Conservation (phyloP, 2,888 invertebrate species). For the Atethmia centrago region DNA sequence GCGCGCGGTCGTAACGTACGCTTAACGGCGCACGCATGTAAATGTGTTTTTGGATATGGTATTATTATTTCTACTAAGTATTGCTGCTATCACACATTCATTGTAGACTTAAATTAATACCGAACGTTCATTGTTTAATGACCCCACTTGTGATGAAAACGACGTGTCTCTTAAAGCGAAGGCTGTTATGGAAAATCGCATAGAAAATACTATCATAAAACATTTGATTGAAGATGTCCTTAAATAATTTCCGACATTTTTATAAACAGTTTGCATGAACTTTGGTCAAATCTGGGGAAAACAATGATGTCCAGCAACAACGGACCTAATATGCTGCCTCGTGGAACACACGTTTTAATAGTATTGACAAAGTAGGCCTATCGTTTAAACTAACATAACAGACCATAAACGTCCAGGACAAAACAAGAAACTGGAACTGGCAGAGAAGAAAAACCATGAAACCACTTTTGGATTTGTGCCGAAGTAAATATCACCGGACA, state of each 20-base stretch:
- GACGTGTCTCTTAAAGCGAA: neutral
- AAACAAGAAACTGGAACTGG: neutral
- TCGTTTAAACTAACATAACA: neutral
- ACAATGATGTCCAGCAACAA: neutral
- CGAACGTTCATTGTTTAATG: constrained; percentile 24
- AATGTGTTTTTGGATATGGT: constrained; percentile 69
- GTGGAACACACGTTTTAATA: neutral
- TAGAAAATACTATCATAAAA: neutral
- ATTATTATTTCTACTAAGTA: constrained; percentile 49
- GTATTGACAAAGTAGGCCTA: too few species aligned
- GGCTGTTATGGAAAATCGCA: neutral
- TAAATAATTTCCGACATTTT: too few species aligned
- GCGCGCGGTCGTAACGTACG: constrained; percentile 77
- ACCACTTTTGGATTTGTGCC: too few species aligned
- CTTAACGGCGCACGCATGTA: constrained; percentile 75
- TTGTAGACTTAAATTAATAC: neutral
- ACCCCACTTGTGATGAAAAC: neutral
- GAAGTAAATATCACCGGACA: too few species aligned
- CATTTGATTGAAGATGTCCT: neutral
- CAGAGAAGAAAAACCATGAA: neutral
- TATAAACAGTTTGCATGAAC: neutral
- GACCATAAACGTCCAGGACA: neutral
- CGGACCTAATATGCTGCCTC: neutral
- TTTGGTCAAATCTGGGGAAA: too few species aligned
- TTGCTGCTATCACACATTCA: constrained; percentile 38